phyloP scores from a whole-genome alignment of 2,888 invertebrate genomes.

The Tachina lurida region DNA sequence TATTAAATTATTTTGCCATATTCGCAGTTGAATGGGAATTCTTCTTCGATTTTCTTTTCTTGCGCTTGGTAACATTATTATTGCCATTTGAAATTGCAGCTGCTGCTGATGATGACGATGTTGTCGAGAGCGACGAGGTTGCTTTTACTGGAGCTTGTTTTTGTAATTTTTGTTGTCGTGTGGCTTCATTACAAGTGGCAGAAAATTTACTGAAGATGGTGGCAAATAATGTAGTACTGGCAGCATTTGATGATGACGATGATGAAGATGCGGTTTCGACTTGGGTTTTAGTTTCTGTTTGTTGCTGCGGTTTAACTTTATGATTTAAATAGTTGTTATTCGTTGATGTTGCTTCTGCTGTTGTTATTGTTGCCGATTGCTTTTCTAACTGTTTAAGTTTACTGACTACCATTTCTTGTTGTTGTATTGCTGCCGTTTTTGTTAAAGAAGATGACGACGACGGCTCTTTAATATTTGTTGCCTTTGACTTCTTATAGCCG shows the following conservation, averaged over 20 bases:
- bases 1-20: slow-evolving; percentile 57
- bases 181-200: slow-evolving; percentile 67
- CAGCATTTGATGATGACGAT: slow-evolving; percentile 52
- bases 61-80: slow-evolving; percentile 75
- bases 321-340: slow-evolving; percentile 70
- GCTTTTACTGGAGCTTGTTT: slow-evolving; percentile 57
- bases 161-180: slow-evolving; percentile 55
- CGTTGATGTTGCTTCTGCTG: slow-evolving; percentile 65
- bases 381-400: slow-evolving; percentile 62
- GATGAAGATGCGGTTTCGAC: slow-evolving; percentile 45
- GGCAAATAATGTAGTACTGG: slow-evolving; percentile 72
- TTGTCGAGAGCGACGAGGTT: slow-evolving; percentile 40
- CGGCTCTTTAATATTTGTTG: slow-evolving; percentile 73
- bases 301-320: slow-evolving; percentile 70
- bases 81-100: slow-evolving; percentile 54
- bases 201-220: slow-evolving; percentile 75
- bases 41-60: slow-evolving; percentile 79
- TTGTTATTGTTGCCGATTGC: slow-evolving; percentile 62
- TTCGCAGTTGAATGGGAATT: slow-evolving; percentile 68
- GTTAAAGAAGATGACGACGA: slow-evolving; percentile 60
- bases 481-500: slow-evolving; percentile 63
- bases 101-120: slow-evolving; percentile 37
- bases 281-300: neutral
- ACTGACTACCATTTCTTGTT: slow-evolving; percentile 67
- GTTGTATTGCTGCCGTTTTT: slow-evolving; percentile 65